These are phyloP conservation scores for Xenopus petersii DNA, from an alignment of 2,797 vertebrate species.

Conservation along the genomic window DNA sequence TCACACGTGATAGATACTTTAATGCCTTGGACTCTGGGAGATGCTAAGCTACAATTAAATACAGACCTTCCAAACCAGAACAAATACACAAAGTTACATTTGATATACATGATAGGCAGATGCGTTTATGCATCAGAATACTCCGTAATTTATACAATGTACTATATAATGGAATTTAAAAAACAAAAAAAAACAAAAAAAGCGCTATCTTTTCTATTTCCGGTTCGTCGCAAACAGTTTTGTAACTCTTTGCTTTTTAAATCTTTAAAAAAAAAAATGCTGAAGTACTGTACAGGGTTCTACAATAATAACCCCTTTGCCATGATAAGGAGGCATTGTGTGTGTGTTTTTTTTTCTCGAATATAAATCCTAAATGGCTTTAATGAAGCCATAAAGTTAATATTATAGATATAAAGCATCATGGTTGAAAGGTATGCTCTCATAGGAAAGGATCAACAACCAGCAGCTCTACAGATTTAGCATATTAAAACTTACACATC, in stretches of 20 bases:
- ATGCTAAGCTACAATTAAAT: conserved; percentile 24
- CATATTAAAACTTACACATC: no score
- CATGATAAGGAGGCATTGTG: conserved; percentile 61
- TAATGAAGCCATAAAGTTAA: no score
- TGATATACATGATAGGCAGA: conserved; percentile 76
- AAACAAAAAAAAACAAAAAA: conserved; percentile 56
- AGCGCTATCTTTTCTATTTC: conserved; percentile 98
- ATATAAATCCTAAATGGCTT: not conserved
- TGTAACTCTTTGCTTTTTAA: conserved; percentile 94
- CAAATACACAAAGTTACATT: conserved; percentile 70
- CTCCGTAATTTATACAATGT: conserved; percentile 99
- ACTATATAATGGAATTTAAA: conserved; percentile 91
- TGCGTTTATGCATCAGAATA: conserved; percentile 86
- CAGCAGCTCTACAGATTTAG: no score
- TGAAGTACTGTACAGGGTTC: conserved; percentile 90
- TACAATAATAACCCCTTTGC: conserved; percentile 71
- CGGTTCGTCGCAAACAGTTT: conserved; percentile 87
- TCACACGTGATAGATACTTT: conserved; percentile 79
- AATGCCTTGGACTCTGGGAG: conserved; percentile 8
- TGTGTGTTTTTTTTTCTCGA: conserved; percentile 2
- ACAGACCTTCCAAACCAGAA: conserved; percentile 53
- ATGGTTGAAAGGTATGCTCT: no score
- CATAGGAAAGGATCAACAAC: no score
- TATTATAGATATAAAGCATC: no score
- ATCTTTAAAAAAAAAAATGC: conserved; percentile 72